Conservation (phyloP, 2,797 vertebrate species). For the Urosaurus nigricauda region DNA sequence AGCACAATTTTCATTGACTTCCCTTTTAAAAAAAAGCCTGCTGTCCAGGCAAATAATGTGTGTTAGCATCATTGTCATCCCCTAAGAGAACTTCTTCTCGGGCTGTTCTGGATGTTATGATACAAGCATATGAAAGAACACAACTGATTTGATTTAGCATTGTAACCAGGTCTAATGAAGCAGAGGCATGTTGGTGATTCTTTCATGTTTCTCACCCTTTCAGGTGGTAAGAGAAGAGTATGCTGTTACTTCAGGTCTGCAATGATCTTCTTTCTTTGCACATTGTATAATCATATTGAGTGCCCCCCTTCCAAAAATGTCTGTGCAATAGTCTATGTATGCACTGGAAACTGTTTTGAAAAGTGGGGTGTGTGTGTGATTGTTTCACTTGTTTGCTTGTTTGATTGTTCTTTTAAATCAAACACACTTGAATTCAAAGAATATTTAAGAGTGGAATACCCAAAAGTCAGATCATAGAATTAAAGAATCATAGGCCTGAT, state of each 20-base stretch:
- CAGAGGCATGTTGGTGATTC: neutral
- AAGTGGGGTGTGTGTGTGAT: neutral
- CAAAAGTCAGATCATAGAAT: neutral
- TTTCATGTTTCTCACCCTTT: neutral
- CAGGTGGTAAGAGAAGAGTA: neutral
- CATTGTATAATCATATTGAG: accelerated
- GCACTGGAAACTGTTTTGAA: too few species aligned
- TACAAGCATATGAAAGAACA: neutral
- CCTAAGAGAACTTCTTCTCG: neutral
- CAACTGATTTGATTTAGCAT: accelerated
- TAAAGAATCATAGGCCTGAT: too few species aligned
- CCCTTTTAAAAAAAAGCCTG: neutral
- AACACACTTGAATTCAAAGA: neutral
- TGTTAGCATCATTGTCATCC: neutral
- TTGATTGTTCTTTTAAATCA: neutral
- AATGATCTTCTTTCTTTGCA: neutral
- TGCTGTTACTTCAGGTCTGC: accelerated
- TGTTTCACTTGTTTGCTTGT: neutral
- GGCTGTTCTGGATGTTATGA: accelerated
- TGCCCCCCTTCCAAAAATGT: too few species aligned
- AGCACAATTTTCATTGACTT: slow-evolving; percentile 28
- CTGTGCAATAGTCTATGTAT: too few species aligned
- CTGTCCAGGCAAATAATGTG: slow-evolving; percentile 6
- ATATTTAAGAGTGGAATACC: neutral
- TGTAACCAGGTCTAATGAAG: accelerated